A percentile compares a stretch with the other conserved stretches of the same genome.
Conservation (phyloP, 2,797 vertebrate genomes). For the Pangasius larnaudii region DNA sequence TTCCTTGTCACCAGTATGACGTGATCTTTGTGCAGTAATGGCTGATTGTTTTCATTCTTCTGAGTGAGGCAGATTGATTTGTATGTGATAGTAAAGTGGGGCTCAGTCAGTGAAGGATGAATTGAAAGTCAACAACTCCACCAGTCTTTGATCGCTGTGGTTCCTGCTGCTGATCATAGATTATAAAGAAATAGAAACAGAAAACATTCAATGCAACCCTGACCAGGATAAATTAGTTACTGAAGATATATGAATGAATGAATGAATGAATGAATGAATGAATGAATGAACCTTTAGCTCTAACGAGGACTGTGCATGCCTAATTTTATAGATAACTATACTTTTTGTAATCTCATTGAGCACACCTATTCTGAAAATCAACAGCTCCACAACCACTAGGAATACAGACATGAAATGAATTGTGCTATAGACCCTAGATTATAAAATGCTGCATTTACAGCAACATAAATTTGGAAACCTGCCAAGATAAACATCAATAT, state of each 20-base stretch:
- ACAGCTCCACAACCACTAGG: not conserved
- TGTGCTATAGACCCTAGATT: not conserved
- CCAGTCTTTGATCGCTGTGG: not conserved
- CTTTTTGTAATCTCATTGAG: not conserved
- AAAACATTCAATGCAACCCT: not conserved
- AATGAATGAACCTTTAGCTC: not conserved
- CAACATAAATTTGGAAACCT: slow-evolving; percentile 9
- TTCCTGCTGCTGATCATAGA: not conserved
- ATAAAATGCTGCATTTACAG: not conserved
- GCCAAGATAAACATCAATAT: slow-evolving; percentile 10
- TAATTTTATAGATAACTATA: not conserved
- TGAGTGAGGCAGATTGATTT: not conserved
- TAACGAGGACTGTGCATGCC: not conserved
- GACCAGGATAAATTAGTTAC: not conserved
- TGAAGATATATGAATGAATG: not conserved
- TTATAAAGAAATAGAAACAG: not conserved
- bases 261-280: not conserved
- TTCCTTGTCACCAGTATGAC: not conserved
- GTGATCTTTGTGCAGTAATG: not conserved
- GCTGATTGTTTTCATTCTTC: slow-evolving; percentile 6
- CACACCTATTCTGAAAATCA: not conserved
- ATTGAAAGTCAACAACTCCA: slow-evolving; percentile 1
- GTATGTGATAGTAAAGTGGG: slow-evolving; percentile 10
- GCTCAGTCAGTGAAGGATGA: not conserved
- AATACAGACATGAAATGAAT: not conserved